phyloP scores from a whole-genome alignment of 1,140 invertebrate genomes.

The Aleiodes sp. region DNA sequence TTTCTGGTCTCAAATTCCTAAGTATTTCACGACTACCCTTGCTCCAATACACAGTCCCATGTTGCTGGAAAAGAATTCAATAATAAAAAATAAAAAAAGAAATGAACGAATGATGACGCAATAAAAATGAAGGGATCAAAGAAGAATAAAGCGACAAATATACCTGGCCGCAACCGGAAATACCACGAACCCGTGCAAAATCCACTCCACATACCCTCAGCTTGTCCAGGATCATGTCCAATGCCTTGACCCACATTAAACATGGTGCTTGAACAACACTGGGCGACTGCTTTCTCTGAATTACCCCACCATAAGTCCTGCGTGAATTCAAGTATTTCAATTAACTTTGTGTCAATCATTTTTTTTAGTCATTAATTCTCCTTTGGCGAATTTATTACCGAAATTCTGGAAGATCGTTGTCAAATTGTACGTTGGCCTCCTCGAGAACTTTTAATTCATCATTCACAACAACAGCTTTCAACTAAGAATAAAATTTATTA shows the following conservation, averaged over 20 bases:
- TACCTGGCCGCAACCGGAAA: conserved; percentile 92
- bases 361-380: neutral
- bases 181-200: conserved; percentile 81
- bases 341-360: neutral
- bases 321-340: conserved; percentile 36
- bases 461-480: conserved; percentile 89
- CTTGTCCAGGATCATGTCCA: conserved; percentile 90
- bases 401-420: conserved; percentile 90
- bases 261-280: conserved; percentile 81
- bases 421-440: conserved; percentile 87
- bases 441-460: conserved; percentile 78
- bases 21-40: conserved; percentile 76
- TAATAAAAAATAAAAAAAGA: conserved; percentile 23
- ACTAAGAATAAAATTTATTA: too few relatives aligned
- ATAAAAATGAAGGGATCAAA: conserved; percentile 3
- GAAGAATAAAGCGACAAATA: conserved; percentile 23
- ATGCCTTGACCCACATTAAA: conserved; percentile 94
- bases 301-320: conserved; percentile 84
- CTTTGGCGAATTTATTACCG: conserved; percentile 72
- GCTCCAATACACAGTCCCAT: conserved; percentile 95
- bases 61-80: conserved; percentile 80
- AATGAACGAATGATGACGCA: neutral
- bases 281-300: conserved; percentile 69
- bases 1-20: conserved; percentile 73
- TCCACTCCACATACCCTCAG: conserved; percentile 83